Conservation (phyloP, 2,797 vertebrate species). For the Borostomias antarcticus region DNA sequence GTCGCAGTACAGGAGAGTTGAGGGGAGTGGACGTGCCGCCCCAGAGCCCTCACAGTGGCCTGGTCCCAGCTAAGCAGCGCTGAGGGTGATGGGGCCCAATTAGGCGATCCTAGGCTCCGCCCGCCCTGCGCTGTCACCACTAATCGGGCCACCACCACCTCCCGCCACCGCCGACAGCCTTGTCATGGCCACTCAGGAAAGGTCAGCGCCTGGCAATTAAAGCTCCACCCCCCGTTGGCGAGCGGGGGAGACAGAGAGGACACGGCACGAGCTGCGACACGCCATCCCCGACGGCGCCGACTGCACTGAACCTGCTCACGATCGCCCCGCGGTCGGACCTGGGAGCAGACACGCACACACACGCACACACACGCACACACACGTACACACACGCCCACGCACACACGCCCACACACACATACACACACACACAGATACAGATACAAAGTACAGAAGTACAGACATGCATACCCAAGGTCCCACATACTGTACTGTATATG, state of each 20-base stretch:
- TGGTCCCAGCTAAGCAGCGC: constrained; percentile 2
- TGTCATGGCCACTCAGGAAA: constrained; percentile 76
- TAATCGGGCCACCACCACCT: constrained; percentile 79
- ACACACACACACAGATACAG: too few relatives aligned
- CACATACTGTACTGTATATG: too few relatives aligned
- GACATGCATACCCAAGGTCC: neutral
- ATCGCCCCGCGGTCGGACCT: neutral
- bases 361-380: neutral
- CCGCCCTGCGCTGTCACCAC: constrained; percentile 55
- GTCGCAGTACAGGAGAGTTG: constrained; percentile 8
- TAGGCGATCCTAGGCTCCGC: constrained; percentile 32
- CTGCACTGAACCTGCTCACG: neutral
- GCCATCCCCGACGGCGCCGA: neutral
- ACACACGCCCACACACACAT: neutral
- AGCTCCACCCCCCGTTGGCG: constrained; percentile 63
- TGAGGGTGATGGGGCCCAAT: constrained; percentile 29
- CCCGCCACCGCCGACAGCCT: constrained; percentile 71
- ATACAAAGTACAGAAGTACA: neutral
- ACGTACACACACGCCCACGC: constrained; percentile 1
- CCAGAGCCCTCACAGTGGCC: constrained; percentile 43
- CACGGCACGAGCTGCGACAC: neutral
- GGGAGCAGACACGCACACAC: neutral
- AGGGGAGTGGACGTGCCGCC: constrained; percentile 49
- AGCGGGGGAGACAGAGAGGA: neutral
- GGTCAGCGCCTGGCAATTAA: constrained; percentile 83